These are phyloP conservation scores for Mormyrus proboscirostris DNA, from an alignment of 2,797 vertebrate species.

Conservation along the genomic window DNA sequence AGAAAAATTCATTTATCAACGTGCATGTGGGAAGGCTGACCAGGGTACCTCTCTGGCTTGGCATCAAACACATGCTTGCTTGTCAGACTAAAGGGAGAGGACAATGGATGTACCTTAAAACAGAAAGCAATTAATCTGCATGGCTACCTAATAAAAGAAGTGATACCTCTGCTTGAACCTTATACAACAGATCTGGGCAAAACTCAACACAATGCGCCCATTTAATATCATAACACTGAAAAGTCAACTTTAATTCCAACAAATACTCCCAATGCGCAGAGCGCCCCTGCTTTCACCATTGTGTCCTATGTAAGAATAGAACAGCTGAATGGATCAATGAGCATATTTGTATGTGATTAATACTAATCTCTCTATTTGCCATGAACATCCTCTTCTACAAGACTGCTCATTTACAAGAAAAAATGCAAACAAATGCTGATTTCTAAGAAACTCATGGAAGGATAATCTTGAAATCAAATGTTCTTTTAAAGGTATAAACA, in stretches of 20 bases:
- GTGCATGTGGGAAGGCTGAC: constrained; percentile 50
- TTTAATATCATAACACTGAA: not conserved
- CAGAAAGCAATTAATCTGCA: constrained; percentile 7
- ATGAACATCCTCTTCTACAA: not conserved
- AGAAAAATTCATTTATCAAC: constrained; percentile 48
- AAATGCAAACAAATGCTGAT: not conserved
- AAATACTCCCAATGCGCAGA: not conserved
- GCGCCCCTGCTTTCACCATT: not conserved
- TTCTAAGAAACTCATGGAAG: not conserved
- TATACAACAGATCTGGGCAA: not conserved
- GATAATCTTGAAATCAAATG: not conserved
- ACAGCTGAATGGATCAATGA: constrained; percentile 3
- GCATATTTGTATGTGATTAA: constrained; percentile 1
- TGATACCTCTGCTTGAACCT: not conserved
- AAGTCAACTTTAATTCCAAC: not conserved
- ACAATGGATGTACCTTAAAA: constrained; percentile 34
- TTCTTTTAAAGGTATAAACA: not conserved
- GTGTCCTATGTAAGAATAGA: not conserved
- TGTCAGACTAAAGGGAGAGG: constrained; percentile 53
- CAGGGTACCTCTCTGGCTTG: constrained; percentile 46
- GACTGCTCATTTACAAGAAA: not conserved
- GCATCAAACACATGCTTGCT: constrained; percentile 48
- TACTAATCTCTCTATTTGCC: not conserved
- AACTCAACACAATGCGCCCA: not conserved
- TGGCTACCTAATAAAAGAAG: not conserved